These are phyloP conservation scores for Lacerta bilineata DNA, from an alignment of 2,797 vertebrate species.

Conservation along the genomic window DNA sequence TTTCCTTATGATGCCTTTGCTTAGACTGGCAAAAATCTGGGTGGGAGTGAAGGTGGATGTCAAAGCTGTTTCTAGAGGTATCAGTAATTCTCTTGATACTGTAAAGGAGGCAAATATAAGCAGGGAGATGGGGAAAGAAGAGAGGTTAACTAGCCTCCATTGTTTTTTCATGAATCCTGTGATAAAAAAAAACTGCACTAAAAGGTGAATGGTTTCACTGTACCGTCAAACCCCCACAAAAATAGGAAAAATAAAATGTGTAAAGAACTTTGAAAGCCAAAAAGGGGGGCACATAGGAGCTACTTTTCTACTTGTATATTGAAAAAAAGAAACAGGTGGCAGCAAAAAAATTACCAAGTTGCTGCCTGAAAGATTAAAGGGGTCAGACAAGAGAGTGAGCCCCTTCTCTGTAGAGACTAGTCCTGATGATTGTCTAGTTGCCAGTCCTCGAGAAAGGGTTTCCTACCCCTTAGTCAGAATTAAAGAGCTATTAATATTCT, in stretches of 20 bases:
- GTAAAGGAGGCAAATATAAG: too few species aligned
- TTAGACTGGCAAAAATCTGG: too few species aligned
- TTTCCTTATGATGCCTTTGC: too few species aligned
- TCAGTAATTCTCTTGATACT: too few species aligned
- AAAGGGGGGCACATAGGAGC: not conserved
- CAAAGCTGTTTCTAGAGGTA: too few species aligned
- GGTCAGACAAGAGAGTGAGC: not conserved
- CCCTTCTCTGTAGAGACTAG: not conserved
- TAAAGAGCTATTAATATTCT: slow-evolving; percentile 16
- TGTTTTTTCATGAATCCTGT: too few species aligned
- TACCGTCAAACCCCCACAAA: not conserved
- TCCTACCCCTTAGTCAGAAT: not conserved
- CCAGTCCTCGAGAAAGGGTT: not conserved
- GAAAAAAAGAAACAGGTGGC: not conserved
- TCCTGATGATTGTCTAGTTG: not conserved
- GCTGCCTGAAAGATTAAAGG: slow-evolving; percentile 5
- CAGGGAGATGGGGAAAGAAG: too few species aligned
- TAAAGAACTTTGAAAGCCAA: not conserved
- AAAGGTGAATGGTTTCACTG: not conserved
- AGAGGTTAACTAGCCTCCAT: too few species aligned
- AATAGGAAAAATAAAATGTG: not conserved
- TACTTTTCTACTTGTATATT: not conserved
- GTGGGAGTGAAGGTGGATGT: too few species aligned
- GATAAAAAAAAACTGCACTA: too few species aligned
- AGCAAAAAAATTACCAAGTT: not conserved